Conservation (phyloP, 2,113 vertebrate species). For the Pseudonaja textilis region DNA sequence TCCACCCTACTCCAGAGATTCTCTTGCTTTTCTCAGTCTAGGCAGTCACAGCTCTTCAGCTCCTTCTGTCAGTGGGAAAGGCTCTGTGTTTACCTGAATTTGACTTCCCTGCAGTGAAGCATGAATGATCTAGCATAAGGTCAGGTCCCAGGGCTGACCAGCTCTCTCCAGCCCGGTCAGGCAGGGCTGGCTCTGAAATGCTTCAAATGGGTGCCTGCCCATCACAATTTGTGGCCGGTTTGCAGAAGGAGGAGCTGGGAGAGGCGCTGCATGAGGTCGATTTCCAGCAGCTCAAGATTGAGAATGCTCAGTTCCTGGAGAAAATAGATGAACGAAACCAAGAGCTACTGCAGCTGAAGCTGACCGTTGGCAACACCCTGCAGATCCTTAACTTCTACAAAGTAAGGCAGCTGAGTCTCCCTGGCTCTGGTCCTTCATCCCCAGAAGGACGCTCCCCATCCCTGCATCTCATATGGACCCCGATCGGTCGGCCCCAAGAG, state of each 20-base stretch:
- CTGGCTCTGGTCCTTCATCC: neutral
- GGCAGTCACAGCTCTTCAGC: neutral
- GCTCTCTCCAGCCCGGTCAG: neutral
- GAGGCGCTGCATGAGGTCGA: conserved; percentile 64
- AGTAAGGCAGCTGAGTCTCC: conserved; percentile 51
- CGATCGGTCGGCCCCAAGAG: neutral
- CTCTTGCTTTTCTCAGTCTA: neutral
- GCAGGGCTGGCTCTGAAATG: neutral
- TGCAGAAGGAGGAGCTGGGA: conserved; percentile 73
- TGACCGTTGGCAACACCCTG: conserved; percentile 60
- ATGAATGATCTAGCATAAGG: neutral
- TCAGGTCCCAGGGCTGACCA: neutral
- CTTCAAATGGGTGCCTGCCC: neutral
- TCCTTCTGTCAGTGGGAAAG: neutral
- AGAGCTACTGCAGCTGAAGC: conserved; percentile 72
- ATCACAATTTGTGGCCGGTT: conserved; percentile 11
- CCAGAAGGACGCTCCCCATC: too few species aligned
- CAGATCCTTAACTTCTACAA: conserved; percentile 68
- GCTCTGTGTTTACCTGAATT: neutral
- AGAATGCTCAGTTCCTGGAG: conserved; percentile 70
- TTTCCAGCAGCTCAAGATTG: conserved; percentile 75
- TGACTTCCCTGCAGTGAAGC: neutral
- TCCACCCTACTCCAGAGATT: neutral
- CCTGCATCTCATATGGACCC: neutral
- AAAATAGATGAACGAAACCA: conserved; percentile 68